These are phyloP conservation scores for Ormyrus nitidulus DNA, from an alignment of 2,888 invertebrate genomes.

Conservation along the genomic window DNA sequence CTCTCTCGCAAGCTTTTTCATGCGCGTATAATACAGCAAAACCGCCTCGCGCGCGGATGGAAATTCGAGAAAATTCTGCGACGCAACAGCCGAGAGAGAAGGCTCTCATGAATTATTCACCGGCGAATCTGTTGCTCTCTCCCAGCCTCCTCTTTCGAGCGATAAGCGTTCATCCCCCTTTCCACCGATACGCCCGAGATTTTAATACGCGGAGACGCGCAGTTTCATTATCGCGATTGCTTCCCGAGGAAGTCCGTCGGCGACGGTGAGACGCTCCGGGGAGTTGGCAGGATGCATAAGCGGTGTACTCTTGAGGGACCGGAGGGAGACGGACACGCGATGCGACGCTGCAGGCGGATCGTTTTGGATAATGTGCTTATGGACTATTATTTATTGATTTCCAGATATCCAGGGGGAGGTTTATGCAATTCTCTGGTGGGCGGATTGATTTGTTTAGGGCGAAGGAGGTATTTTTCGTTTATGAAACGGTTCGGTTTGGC, in stretches of 20 bases:
- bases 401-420: neutral
- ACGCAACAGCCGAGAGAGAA: conserved; percentile 32
- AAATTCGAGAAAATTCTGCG: conserved; percentile 23
- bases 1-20: neutral
- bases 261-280: conserved; percentile 23
- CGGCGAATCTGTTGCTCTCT: conserved; percentile 61
- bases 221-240: conserved; percentile 50
- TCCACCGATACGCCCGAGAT: neutral
- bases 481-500: conserved; percentile 2
- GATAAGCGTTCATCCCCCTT: neutral
- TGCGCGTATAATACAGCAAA: neutral
- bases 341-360: neutral
- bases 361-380: conserved; percentile 28
- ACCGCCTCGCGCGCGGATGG: neutral
- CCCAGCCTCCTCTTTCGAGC: neutral
- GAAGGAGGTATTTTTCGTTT: conserved; percentile 10
- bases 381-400: conserved; percentile 43
- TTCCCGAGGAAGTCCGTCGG: neutral
- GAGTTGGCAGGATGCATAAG: conserved; percentile 14
- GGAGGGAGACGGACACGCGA: conserved; percentile 7
- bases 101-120: conserved; percentile 63
- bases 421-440: conserved; percentile 47
- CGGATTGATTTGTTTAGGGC: neutral
- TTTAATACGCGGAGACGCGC: conserved; percentile 14
- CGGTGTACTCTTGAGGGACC: neutral